Conservation (phyloP, 2,888 invertebrate species). For the Zaprionus obscuricornis region DNA sequence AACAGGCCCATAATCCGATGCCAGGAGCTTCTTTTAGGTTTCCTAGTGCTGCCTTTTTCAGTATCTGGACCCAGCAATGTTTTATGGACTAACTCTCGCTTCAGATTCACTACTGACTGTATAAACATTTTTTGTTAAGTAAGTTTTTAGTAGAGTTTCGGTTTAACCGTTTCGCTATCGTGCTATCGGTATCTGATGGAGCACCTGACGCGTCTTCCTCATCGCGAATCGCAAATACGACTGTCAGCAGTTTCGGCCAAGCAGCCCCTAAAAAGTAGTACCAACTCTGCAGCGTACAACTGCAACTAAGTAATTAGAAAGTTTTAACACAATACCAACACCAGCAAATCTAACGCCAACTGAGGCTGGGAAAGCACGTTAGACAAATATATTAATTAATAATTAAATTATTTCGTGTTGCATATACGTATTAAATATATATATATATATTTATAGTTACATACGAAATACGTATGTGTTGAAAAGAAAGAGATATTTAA, state of each 20-base stretch:
- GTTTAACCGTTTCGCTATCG: conserved; percentile 42
- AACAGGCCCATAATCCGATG: conserved; percentile 75
- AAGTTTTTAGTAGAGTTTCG: conserved; percentile 6
- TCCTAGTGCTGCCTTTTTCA: conserved; percentile 38
- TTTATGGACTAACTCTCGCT: conserved; percentile 42
- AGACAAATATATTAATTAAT: conserved; percentile 69
- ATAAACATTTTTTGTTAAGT: conserved; percentile 68
- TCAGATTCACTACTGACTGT: conserved; percentile 38
- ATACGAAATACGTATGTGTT: too few relatives aligned
- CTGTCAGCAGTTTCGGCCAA: conserved; percentile 56
- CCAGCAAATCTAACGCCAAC: too few relatives aligned
- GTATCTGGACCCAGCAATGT: conserved; percentile 50
- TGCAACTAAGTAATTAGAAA: conserved; percentile 68
- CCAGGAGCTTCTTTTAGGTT: conserved; percentile 33
- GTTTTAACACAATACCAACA: conserved; percentile 48
- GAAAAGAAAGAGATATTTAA: conserved; percentile 65
- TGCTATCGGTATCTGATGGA: conserved; percentile 45
- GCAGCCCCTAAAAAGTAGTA: conserved; percentile 70
- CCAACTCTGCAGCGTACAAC: conserved; percentile 24
- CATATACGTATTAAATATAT: conserved; percentile 4
- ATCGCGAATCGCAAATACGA: conserved; percentile 79
- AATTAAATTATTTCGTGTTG: conserved; percentile 68
- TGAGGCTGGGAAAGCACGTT: conserved; percentile 56
- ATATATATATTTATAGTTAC: too few relatives aligned
- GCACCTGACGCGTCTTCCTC: conserved; percentile 78